Percentiles rank a stretch among this genome's conserved stretches.
Conservation (phyloP, 2,797 vertebrate genomes). For the Manis crassicaudata region DNA sequence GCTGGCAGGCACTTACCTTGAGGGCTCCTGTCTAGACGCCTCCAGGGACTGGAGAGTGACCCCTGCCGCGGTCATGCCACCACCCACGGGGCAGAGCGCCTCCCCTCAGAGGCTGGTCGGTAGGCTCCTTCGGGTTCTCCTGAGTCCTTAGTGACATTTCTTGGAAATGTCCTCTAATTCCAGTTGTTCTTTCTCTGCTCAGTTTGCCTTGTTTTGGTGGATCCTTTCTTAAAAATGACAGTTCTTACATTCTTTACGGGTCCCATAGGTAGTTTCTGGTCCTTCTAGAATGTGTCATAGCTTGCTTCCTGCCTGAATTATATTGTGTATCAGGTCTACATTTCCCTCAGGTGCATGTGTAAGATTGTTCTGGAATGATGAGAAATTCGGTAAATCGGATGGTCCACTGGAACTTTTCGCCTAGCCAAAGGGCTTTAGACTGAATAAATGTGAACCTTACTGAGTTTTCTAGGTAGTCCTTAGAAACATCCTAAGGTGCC, state of each 20-base stretch:
- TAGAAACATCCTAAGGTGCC: neutral
- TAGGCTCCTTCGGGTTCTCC: neutral
- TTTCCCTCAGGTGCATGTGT: neutral
- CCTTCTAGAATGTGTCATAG: neutral
- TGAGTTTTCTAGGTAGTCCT: neutral
- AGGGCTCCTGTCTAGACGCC: neutral
- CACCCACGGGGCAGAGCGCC: neutral
- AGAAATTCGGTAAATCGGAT: neutral
- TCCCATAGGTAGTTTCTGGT: neutral
- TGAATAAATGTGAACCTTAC: neutral
- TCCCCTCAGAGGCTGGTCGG: neutral
- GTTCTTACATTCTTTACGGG: neutral
- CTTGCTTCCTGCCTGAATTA: neutral
- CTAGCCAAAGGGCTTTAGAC: neutral
- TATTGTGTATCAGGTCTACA: neutral
- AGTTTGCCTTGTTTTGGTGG: conserved; percentile 9
- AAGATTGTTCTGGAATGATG: neutral
- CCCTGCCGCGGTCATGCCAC: neutral
- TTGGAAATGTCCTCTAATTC: neutral
- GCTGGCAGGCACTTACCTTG: neutral
- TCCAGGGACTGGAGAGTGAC: neutral
- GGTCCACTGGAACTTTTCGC: neutral
- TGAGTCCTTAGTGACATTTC: neutral
- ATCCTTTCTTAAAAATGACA: neutral
- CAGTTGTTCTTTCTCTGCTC: neutral